Base-by-base conservation (phyloP, 2,797 vertebrate genomes). In the Ptychobarbus kaznakovi region DNA sequence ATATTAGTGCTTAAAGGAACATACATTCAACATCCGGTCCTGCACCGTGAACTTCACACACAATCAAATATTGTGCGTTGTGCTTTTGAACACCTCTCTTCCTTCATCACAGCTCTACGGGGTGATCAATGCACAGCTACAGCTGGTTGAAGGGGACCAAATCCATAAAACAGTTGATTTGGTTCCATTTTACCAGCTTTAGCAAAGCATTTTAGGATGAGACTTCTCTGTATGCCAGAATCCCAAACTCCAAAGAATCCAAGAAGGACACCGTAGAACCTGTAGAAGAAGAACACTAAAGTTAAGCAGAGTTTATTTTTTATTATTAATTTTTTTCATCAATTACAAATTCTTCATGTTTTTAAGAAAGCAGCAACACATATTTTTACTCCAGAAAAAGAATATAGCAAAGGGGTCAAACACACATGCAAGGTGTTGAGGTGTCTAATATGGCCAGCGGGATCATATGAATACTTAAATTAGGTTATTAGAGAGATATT, bases 131-230 rank as follows among this genome's bases (percentile, higher is more conserved):
- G 92, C 92, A 90, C 92, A 92, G 92, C 96, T 96, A 95, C 96
- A 97, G 96, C 96, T 97, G 96, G 96, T 97, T 97, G 96, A 97
- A 97, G 96, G 96, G 96, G 96, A 97, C 96, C 96, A 97, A 97
- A 97, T 96, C 96, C 96, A 96, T 96, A 91, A 93, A 94, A 95
- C 81, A 95, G 96, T 87, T 95, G 96, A 97, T 97, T 96, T 97
- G 96, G 96, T 96, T 97, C 96, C 96, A 97, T 97, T 97, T 97
- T 97, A 97, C 96, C 96, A 97, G 96, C 96, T 96, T 95, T 95
- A 97, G 96, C 96, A 97, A 96, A 96, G 96, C 96, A 96, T 96
- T 96, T 84, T 86, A 82, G 86, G 86, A 86, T 28, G 22, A 76
- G 46, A 40, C 65, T 38, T 68, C 65, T 20, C 3, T 68, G 65